A percentile compares a stretch with the other conserved stretches of the same genome.
Evolutionary conservation across 2,113 vertebrate species (phyloP).

Genomic region (Eurypyga helias): DNA sequence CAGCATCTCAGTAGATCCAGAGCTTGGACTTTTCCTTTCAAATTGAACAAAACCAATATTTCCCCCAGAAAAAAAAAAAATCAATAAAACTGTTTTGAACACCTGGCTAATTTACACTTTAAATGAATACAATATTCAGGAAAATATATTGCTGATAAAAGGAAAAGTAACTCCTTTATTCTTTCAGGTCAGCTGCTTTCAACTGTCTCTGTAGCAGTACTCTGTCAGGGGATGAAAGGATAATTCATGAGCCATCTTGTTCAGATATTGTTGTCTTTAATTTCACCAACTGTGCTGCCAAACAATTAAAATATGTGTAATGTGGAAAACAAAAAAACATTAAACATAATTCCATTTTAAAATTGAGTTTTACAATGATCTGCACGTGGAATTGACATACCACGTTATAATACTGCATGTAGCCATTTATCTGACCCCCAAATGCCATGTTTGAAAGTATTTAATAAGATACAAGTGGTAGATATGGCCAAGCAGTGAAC

Average conservation of each 20-base stretch:
- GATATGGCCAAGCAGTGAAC: slow-evolving; percentile 9
- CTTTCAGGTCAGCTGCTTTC: not conserved
- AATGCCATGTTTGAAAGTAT: not conserved
- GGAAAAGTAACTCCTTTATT: not conserved
- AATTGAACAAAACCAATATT: not conserved
- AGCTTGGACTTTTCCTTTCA: not conserved
- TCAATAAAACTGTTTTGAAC: not conserved
- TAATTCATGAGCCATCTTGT: not conserved
- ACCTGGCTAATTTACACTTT: not conserved
- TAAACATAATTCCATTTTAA: not conserved
- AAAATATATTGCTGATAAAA: not conserved
- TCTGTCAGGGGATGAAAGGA: not conserved
- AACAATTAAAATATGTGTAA: not conserved
- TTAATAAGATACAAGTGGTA: not conserved
- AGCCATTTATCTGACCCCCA: not conserved
- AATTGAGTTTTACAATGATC: not conserved
- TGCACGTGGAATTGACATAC: not conserved
- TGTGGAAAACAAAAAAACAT: not conserved
- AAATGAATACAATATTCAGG: not conserved
- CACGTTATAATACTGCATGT: not conserved
- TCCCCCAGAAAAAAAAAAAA: not conserved
- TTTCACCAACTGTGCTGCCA: not conserved
- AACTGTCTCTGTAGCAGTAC: not conserved
- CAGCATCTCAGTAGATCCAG: not conserved
- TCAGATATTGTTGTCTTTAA: not conserved